Conservation (phyloP, 2,888 invertebrate species). For the Lissocephala sabroskyi region DNA sequence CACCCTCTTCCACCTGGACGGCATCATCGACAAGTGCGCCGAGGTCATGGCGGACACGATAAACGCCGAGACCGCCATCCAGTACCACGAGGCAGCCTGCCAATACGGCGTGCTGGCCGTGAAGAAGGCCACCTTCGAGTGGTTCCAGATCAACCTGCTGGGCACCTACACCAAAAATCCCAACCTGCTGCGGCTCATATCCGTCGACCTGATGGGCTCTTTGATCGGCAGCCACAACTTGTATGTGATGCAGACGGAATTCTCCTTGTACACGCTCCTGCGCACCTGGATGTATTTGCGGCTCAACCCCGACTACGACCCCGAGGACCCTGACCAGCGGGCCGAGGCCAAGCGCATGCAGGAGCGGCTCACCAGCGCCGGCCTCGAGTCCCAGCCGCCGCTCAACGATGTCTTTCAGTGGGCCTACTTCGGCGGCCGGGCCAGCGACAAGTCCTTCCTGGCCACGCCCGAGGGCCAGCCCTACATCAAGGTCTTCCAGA, state of each 20-base stretch:
- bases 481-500: constrained; percentile 78
- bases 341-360: constrained; percentile 43
- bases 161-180: constrained; percentile 76
- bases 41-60: constrained; percentile 85
- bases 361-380: constrained; percentile 37
- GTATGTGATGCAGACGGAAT: constrained; percentile 85
- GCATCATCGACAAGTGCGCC: constrained; percentile 81
- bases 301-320: constrained; percentile 73
- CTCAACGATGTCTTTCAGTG: constrained; percentile 55
- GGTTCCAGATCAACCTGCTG: constrained; percentile 81
- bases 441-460: constrained; percentile 75
- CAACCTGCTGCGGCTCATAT: constrained; percentile 77
- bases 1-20: constrained; percentile 82
- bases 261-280: constrained; percentile 81
- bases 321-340: constrained; percentile 58
- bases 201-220: constrained; percentile 78
- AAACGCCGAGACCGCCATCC: constrained; percentile 79
- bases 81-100: constrained; percentile 79
- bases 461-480: constrained; percentile 76
- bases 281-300: constrained; percentile 80
- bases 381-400: constrained; percentile 42
- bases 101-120: constrained; percentile 79
- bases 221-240: constrained; percentile 78
- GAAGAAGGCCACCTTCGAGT: constrained; percentile 78
- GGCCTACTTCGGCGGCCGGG: constrained; percentile 63